These are phyloP conservation scores for Formica aserva DNA, from an alignment of 2,888 invertebrate species.

Conservation along the genomic window DNA sequence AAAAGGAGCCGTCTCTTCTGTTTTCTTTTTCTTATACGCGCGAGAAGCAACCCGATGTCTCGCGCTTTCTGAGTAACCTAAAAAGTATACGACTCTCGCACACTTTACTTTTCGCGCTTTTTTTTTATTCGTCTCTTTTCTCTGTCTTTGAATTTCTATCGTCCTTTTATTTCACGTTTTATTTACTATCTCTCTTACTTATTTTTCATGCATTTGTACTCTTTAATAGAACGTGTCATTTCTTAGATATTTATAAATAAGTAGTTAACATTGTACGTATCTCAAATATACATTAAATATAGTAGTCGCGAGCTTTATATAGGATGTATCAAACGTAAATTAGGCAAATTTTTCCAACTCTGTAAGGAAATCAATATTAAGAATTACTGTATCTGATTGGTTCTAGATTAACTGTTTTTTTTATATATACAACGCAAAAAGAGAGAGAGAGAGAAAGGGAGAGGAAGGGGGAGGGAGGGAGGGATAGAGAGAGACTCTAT, in stretches of 20 bases:
- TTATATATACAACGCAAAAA: constrained; percentile 4
- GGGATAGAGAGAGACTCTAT: constrained; percentile 44
- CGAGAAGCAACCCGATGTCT: constrained; percentile 75
- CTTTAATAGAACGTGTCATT: constrained; percentile 5
- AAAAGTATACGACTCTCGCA: constrained; percentile 75
- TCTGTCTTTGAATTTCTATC: neutral
- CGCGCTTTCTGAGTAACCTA: constrained; percentile 79
- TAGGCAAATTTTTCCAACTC: neutral
- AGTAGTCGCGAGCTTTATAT: neutral
- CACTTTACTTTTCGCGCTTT: constrained; percentile 31
- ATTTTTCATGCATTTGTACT: constrained; percentile 26
- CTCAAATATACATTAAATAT: neutral
- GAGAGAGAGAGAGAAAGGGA: neutral
- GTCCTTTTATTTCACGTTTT: constrained; percentile 18
- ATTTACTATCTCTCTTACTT: constrained; percentile 48
- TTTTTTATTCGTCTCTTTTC: constrained; percentile 36
- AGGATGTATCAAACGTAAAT: neutral
- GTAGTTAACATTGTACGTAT: neutral
- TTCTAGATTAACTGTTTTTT: neutral
- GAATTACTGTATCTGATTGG: neutral
- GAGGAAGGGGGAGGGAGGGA: too few relatives aligned
- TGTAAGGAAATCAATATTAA: constrained; percentile 9
- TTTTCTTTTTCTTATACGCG: constrained; percentile 70
- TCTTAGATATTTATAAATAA: constrained; percentile 5
- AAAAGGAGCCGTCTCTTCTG: constrained; percentile 52